Evolutionary conservation across 2,888 invertebrate species (phyloP).

Genomic region (Agapostemon virescens): DNA sequence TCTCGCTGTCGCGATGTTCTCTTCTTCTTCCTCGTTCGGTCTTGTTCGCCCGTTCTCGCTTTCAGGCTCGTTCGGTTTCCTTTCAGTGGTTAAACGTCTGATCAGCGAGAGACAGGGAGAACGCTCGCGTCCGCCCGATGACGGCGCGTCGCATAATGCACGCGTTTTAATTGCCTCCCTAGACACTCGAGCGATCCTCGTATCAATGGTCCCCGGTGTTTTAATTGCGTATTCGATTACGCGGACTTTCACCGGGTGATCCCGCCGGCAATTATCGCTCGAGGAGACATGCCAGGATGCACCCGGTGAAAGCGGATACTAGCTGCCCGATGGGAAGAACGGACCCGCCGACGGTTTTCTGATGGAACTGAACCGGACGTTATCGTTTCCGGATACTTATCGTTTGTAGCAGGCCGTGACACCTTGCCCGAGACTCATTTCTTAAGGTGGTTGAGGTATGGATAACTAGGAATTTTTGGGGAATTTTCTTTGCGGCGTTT

Average conservation of each 20-base stretch:
- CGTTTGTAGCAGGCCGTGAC: neutral
- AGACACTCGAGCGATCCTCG: slow-evolving; percentile 61
- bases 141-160: slow-evolving; percentile 60
- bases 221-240: slow-evolving; percentile 67
- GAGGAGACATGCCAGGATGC: slow-evolving; percentile 44
- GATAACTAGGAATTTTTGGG: neutral
- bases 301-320: slow-evolving; percentile 48
- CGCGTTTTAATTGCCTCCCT: slow-evolving; percentile 63
- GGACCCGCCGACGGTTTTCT: slow-evolving; percentile 9
- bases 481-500: neutral
- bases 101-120: slow-evolving; percentile 18
- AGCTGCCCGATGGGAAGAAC: slow-evolving; percentile 31
- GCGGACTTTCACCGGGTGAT: slow-evolving; percentile 63
- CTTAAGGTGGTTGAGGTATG: neutral
- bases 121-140: slow-evolving; percentile 36
- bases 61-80: neutral
- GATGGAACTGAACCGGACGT: slow-evolving; percentile 24
- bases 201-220: slow-evolving; percentile 65
- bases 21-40: neutral
- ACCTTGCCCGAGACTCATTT: neutral
- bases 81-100: slow-evolving; percentile 49
- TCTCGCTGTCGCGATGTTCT: neutral
- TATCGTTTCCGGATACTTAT: neutral
- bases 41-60: neutral
- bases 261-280: slow-evolving; percentile 60